A percentile compares a stretch with the other conserved stretches of the same genome.
These are phyloP conservation scores for Falcaria lacertinaria DNA, from an alignment of 2,888 invertebrate genomes.

Conservation along the genomic window DNA sequence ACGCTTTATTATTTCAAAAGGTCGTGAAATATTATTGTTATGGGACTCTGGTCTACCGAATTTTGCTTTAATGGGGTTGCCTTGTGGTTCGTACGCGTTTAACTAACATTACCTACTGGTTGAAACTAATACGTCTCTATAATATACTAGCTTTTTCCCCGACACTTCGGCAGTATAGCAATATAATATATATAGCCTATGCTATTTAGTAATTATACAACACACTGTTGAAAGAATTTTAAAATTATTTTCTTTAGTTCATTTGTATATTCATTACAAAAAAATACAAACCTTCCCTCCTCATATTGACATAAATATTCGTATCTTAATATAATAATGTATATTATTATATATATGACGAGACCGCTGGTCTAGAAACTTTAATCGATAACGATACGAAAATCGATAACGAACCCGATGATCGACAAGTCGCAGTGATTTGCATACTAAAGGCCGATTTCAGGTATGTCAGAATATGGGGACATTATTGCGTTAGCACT, in stretches of 20 bases:
- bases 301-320: no score
- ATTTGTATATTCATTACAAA: no score
- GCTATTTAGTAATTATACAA: no score
- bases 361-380: background rate
- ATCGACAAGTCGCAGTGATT: background rate
- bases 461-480: background rate
- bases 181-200: no score
- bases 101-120: slow-evolving; percentile 10
- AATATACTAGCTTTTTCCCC: no score
- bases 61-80: background rate
- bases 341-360: no score
- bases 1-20: slow-evolving; percentile 11
- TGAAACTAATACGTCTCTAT: slow-evolving; percentile 4
- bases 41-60: background rate
- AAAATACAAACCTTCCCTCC: no score
- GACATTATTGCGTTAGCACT: background rate
- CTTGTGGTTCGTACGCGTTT: background rate
- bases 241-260: no score
- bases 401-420: background rate
- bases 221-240: no score
- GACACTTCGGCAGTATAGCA: no score
- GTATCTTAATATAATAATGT: no score
- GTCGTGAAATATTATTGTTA: slow-evolving; percentile 13
- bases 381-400: background rate
- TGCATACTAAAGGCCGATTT: slow-evolving; percentile 1